Evolutionary conservation across 2,888 invertebrate species (phyloP), one percentile per base, ranked within the genome.

Genomic region (Tenthredo distinguenda): DNA sequence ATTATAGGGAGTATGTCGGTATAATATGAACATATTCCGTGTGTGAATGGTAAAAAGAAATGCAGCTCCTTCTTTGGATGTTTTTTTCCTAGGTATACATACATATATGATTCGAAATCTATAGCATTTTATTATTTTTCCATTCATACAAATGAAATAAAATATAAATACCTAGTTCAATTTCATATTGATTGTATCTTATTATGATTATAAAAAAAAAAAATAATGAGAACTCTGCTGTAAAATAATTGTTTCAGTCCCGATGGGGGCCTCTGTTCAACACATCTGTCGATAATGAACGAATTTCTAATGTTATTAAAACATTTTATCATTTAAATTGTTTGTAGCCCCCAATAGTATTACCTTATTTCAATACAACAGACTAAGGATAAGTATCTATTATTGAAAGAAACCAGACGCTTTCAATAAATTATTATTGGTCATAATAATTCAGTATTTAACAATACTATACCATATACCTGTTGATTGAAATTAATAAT

Each of bases 281-380:
- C 85, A 84, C 87, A 74, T 50, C 62, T 86, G 81, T 84, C 47
- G 85, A 86, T 86, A 87, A 85, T 86, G 86, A 89, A 88, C 88
- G 87, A 89, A 89, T 89, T 87, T 86, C 88, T 87, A 88, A 89
- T 87, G 88, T 88, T 89, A 89, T 90, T 88, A 88, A 89, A 90
- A 88, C 87, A 89, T 89, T 90, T 89, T 89, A 88, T 89, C 86
- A 87, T 90, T 89, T 88, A 86, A 89, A 83, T 86, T 87, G 85
- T 77, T 85, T 71, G 15, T 83, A 83, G 83, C 47, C 47, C 68
- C 72, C n/a, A 74, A 43, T 40, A 58, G 58, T 43, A 77, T 77
- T 77, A 77, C n/a, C 15, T 76, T 76, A 43, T 76, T 79, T 55
- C 37, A 55, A 21, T 34, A 55, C n/a, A 55, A 34, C 31, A 15